Conservation (phyloP, 2,888 invertebrate species). For the Aporophyla nigra region DNA sequence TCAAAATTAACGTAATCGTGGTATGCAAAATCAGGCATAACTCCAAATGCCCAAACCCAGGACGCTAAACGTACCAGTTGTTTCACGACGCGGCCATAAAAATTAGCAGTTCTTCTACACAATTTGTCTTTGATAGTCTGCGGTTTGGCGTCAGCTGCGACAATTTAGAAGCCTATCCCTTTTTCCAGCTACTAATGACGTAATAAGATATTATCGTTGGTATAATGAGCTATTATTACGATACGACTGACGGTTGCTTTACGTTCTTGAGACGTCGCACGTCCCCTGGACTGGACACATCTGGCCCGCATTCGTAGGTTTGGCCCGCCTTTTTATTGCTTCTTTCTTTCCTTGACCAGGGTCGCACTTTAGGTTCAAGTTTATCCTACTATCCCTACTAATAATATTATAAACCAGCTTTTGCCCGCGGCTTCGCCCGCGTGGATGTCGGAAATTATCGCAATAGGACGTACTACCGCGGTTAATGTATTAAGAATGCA, state of each 20-base stretch:
- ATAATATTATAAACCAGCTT: no score
- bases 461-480: no score
- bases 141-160: slow-evolving; percentile 66
- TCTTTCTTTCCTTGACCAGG: slow-evolving; percentile 56
- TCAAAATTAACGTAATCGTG: not conserved
- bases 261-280: slow-evolving; percentile 29
- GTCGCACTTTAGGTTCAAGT: slow-evolving; percentile 27
- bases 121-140: slow-evolving; percentile 39
- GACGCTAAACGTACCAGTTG: slow-evolving; percentile 20
- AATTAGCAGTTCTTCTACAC: slow-evolving; percentile 46
- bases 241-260: slow-evolving; percentile 54
- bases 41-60: not conserved
- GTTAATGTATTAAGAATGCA: no score
- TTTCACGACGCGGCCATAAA: slow-evolving; percentile 13
- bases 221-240: slow-evolving; percentile 63
- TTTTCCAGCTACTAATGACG: slow-evolving; percentile 54
- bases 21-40: not conserved
- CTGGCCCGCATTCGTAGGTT: slow-evolving; percentile 68
- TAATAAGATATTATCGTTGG: slow-evolving; percentile 65
- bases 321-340: slow-evolving; percentile 22
- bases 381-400: not conserved
- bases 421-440: no score
- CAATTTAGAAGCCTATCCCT: slow-evolving; percentile 55
- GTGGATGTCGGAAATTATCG: no score
- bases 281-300: slow-evolving; percentile 49